These are phyloP conservation scores for Reticulitermes lucifugus DNA, from an alignment of 2,888 invertebrate genomes.

Conservation along the genomic window DNA sequence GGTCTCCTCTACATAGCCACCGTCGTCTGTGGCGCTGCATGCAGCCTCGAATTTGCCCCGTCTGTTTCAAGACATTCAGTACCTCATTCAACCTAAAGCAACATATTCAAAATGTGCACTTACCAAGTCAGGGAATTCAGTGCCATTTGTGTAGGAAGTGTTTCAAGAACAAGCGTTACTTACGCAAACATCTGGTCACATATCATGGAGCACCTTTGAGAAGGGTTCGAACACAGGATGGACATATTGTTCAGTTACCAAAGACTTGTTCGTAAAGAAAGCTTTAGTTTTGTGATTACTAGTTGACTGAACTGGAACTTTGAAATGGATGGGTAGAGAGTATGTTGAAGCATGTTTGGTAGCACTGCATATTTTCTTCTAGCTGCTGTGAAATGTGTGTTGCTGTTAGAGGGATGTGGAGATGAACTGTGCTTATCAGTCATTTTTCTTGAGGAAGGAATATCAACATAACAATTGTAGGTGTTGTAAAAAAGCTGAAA, in stretches of 20 bases:
- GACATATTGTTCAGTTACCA: conserved; percentile 18
- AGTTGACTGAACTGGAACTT: too few species aligned
- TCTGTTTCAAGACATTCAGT: conserved; percentile 60
- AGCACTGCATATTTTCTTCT: too few species aligned
- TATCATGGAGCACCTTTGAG: conserved; percentile 59
- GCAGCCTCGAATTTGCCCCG: conserved; percentile 60
- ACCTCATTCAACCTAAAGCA: conserved; percentile 61
- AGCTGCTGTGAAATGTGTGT: too few species aligned
- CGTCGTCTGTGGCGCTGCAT: conserved; percentile 58
- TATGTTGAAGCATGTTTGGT: too few species aligned
- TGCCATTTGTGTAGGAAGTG: conserved; percentile 59
- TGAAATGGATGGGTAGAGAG: too few species aligned
- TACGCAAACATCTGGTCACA: conserved; percentile 60
- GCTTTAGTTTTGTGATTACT: too few species aligned
- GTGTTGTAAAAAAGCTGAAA: too few species aligned
- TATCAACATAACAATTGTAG: too few species aligned
- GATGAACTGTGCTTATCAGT: too few species aligned
- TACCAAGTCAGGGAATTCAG: conserved; percentile 58
- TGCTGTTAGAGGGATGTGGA: too few species aligned
- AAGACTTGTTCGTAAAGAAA: neutral
- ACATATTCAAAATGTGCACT: conserved; percentile 60
- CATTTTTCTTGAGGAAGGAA: too few species aligned
- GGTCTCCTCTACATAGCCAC: conserved; percentile 41
- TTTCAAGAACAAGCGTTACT: conserved; percentile 61
- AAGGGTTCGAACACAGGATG: conserved; percentile 29